Percentiles rank a stretch among this genome's conserved stretches.
These are phyloP conservation scores for Oncorhynchus mykiss DNA, from an alignment of 2,113 vertebrate genomes.

Conservation along the genomic window DNA sequence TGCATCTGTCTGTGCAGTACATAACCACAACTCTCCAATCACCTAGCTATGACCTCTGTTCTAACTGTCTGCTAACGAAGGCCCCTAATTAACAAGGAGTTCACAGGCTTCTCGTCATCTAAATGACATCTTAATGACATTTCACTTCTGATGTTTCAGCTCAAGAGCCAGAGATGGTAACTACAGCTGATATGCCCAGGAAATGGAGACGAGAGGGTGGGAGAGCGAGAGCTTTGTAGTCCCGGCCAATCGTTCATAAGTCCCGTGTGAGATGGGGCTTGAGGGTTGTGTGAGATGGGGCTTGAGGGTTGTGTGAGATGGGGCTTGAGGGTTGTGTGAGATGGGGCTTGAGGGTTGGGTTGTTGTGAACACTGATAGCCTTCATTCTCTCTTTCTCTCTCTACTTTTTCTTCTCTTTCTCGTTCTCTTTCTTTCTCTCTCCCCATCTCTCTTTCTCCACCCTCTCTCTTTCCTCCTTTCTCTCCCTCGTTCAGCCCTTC, in stretches of 20 bases:
- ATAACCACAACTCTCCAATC: slow-evolving; percentile 32
- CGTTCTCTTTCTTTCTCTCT: slow-evolving; percentile 1
- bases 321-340: slow-evolving; percentile 5
- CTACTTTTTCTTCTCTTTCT: slow-evolving; percentile 2
- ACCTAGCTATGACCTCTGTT: slow-evolving; percentile 49
- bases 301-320: slow-evolving; percentile 17
- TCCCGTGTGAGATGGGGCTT: slow-evolving; percentile 24
- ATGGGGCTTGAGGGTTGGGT: neutral
- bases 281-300: neutral
- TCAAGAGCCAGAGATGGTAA: slow-evolving; percentile 47
- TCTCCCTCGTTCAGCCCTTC: neutral
- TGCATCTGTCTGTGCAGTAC: too few species aligned
- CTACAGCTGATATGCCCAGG: slow-evolving; percentile 31
- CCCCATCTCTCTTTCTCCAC: neutral
- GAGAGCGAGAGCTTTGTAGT: slow-evolving; percentile 4
- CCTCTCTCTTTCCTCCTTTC: slow-evolving; percentile 12
- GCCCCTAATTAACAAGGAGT: slow-evolving; percentile 68
- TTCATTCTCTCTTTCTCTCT: slow-evolving; percentile 28
- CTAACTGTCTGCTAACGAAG: slow-evolving; percentile 60
- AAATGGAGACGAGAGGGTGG: slow-evolving; percentile 11
- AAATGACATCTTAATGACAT: slow-evolving; percentile 82
- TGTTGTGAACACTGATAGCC: slow-evolving; percentile 41
- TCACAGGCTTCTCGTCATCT: slow-evolving; percentile 72
- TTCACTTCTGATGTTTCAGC: slow-evolving; percentile 59
- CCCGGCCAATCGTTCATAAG: slow-evolving; percentile 7